Evolutionary conservation across 2,888 invertebrate species (phyloP), one percentile per base, ranked within the genome.

Genomic region (Sipha maydis): DNA sequence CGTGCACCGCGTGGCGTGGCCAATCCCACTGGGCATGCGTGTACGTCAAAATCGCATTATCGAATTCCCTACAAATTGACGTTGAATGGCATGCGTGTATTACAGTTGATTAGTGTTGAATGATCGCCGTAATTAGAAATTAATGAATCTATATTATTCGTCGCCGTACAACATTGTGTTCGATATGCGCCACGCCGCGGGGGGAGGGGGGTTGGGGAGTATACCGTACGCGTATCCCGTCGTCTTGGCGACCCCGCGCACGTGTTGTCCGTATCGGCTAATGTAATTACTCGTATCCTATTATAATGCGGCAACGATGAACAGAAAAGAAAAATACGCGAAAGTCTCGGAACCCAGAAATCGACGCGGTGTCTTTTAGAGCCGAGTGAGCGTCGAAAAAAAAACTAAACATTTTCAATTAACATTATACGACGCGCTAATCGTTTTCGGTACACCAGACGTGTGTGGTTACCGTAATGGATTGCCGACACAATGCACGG

Each of bases 91-190:
- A 2, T n/a, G 34, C 17, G 78, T 21, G 54, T 25, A 21, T 48
- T 21, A 19, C 19, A 69, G 83, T 56, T 83, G 75, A 83, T 83
- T 75, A 56, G 83, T 21, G 83, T 83, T 83, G 83, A 83, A 83
- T 21, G 83, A 75, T 75, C 56, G 54, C 11, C 34, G 73, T 75
- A 61, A 75, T 83, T 83, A 56, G 56, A 75, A 75, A 83, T 75
- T 75, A 83, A 83, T 38, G 75, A 83, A 83, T 56, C 83, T 56
- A 83, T 75, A 41, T 83, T 34, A 75, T 83, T 75, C 38, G n/a
- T 4, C 17, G 34, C 54, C 48, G 28, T 28, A 28, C 41, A 28
- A 28, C 19, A 21, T 69, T 41, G n/a, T 75, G 83, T 56, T 73
- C 83, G 28, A 21, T 11, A 14, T 11, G 56, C 61, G 25, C 21